Conservation (phyloP, 2,113 vertebrate species). For the Ictalurus punctatus region DNA sequence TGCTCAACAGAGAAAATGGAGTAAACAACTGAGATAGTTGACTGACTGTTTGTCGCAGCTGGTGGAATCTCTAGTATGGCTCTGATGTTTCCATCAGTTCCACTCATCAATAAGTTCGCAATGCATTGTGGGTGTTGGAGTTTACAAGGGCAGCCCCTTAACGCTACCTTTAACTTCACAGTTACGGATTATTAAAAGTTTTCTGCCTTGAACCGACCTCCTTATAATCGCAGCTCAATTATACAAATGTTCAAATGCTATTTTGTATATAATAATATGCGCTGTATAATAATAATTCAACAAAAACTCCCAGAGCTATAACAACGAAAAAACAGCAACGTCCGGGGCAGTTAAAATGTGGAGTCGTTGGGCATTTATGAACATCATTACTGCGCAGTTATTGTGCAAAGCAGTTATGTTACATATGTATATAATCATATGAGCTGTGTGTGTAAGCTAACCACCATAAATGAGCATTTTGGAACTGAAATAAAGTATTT, state of each 20-base stretch:
- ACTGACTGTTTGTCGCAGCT: conserved; percentile 30
- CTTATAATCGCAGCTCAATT: neutral
- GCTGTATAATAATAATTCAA: too few species aligned
- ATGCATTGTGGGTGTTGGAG: conserved; percentile 46
- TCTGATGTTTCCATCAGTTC: conserved; percentile 37
- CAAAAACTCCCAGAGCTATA: too few species aligned
- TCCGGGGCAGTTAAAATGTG: neutral
- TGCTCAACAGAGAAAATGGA: conserved; percentile 1
- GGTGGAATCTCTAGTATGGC: conserved; percentile 21
- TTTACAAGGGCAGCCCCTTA: neutral
- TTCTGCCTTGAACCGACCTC: neutral
- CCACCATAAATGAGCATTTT: neutral
- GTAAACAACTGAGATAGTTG: conserved; percentile 34
- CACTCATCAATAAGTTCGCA: conserved; percentile 34
- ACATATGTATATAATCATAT: neutral
- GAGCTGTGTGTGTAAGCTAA: neutral
- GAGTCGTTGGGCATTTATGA: neutral
- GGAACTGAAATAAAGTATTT: neutral
- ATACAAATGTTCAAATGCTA: neutral
- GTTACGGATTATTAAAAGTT: neutral
- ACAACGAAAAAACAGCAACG: neutral
- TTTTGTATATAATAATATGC: too few species aligned
- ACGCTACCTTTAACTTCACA: neutral
- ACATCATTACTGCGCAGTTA: neutral
- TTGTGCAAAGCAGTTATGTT: neutral